Base-by-base conservation (phyloP, 1,140 invertebrate species). In the Teleopsis dalmanni region DNA sequence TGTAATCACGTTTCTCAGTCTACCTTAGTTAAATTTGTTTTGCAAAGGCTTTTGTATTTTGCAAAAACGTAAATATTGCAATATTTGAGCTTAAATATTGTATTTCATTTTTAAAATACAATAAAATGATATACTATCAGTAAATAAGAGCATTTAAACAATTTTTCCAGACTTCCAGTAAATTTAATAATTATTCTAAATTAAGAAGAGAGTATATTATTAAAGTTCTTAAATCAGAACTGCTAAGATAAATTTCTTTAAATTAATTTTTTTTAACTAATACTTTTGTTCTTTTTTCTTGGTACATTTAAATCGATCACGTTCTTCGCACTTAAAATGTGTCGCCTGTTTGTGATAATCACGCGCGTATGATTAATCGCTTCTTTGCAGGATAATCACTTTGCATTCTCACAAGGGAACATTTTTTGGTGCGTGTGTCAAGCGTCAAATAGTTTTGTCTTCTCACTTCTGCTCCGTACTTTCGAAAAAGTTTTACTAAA, bases 311-410 rank as follows among this genome's bases (percentile, higher is more conserved):
- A 22, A 23, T 5, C 18, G 8, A 19, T 19, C 19, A 29, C 26
- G 16, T 16, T 11, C 9, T 23, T 8, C 18, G 10, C 41, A 10
- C 16, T 43, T 3, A 42, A 16, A 27, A 27, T 16, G 25, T 44
- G 41, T 18, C 41, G 33, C 25, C 36, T 41, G 33, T 31, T 27
- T 37, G 38, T 48, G 45, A 52, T 52, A 52, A 44, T 52, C 50
- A 52, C 45, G 45, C 46, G 34, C 38, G 36, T 41, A 36, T 52
- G 50, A 52, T 52, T 52, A 52, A 52, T 52, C 50, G 44, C 50
- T 44, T 47, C 46, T 22, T 41, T 43, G 37, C 45, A 26, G 50
- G 45, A 48, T 52, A 52, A 52, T 44, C 49, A 51, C 37, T 51
- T 36, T n/a, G n/a, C n/a, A n/a, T n/a, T n/a, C n/a, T n/a, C n/a